Base-by-base conservation (phyloP, 2,888 invertebrate species). In the Anthoptus insignis region DNA sequence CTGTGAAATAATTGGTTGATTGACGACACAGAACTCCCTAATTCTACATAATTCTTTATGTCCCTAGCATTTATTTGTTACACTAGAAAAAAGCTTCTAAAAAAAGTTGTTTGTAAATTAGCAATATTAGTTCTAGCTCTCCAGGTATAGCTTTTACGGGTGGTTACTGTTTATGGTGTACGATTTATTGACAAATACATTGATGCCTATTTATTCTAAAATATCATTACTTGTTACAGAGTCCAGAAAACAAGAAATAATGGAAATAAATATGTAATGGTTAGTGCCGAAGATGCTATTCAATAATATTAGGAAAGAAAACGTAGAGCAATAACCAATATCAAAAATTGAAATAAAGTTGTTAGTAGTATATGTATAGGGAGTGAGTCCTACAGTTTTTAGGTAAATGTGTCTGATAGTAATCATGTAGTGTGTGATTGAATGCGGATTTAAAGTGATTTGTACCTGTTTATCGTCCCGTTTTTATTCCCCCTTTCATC, bases 221-320 rank as follows among this genome's bases (percentile, higher is more conserved):
- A 42, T 19, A 8, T 0, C 49, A 42, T 42, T 63, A 56, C 69
- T 78, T 78, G 76, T 76, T 86, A 57, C 91, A 92, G 92, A 91
- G 91, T 83, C 89, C 91, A 37, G 91, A 91, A 77, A 88, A 81
- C 76, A 91, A 91, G 78, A 85, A 66, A 67, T 70, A 69, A 57
- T n/a, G n/a, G n/a, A n/a, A n/a, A n/a, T n/a, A n/a, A n/a, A n/a
- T n/a, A n/a, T n/a, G n/a, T n/a, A n/a, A n/a, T 59, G 60, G 42
- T 56, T 39, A 61, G 45, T 57, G 57, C 42, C 53, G 45, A 60
- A 67, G 64, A 64, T 49, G 53, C 56, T 66, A 71, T 60, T 61
- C n/a, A 47, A 47, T 47, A 21, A 4, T 47, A 22, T 68, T 67
- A 57, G 47, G 67, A 63, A 73, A 71, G 59, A 68, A 71, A 81